These are phyloP conservation scores for Burhinus oedicnemus DNA, from an alignment of 2,113 vertebrate genomes.

Conservation along the genomic window DNA sequence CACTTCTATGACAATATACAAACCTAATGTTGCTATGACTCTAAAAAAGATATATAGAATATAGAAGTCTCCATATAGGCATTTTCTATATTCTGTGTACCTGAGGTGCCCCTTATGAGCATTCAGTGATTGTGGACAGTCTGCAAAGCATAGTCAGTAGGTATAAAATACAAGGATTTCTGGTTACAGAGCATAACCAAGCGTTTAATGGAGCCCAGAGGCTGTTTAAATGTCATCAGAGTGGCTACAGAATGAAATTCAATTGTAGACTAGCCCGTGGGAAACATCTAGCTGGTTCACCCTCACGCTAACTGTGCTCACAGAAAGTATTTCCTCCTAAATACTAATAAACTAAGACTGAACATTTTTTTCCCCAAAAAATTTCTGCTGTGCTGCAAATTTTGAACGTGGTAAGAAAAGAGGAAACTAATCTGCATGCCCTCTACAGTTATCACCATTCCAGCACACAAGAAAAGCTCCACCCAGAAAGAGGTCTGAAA, in stretches of 20 bases:
- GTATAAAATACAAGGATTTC: not conserved
- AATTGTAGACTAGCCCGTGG: not conserved
- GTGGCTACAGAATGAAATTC: not conserved
- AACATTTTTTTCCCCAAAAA: not conserved
- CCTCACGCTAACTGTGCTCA: not conserved
- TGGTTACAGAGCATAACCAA: not conserved
- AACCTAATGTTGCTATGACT: not conserved
- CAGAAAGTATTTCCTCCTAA: not conserved
- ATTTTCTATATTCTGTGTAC: not conserved
- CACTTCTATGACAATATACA: not conserved
- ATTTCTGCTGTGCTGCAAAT: not conserved
- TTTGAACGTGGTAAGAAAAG: not conserved
- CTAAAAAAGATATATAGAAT: not conserved
- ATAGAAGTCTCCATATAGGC: not conserved
- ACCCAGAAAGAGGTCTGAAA: not conserved
- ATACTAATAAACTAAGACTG: not conserved
- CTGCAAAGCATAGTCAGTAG: not conserved
- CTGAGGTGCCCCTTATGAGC: not conserved
- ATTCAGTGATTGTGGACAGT: not conserved
- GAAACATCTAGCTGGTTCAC: not conserved
- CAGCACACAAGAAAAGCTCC: not conserved
- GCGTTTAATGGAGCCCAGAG: not conserved
- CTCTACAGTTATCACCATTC: not conserved
- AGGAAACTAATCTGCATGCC: not conserved
- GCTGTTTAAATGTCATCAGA: not conserved